Evolutionary conservation across 2,797 vertebrate genomes (phyloP), one percentile per base, ranked within the genome.

Genomic region (Anabacerthia variegaticeps): DNA sequence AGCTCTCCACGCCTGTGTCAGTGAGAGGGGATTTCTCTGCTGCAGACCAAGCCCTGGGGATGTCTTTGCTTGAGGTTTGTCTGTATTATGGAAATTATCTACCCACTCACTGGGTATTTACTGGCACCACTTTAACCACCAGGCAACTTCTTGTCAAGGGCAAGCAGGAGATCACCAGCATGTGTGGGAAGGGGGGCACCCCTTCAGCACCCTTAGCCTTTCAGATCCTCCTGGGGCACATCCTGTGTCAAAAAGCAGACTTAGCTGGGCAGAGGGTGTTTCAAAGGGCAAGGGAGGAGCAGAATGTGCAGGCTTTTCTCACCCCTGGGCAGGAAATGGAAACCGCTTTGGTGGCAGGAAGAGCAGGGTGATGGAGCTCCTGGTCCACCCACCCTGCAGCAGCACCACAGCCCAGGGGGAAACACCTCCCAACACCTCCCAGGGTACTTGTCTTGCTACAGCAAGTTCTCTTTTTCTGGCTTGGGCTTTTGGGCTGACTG

Each of bases 241-340:
- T 26, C 49, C 3, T 6, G 20, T 28, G 81, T 83, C 87, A 46
- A 22, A 85, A 49, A 73, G 28, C 74, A 73, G 72, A 61, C 59
- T 36, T 12, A n/a, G 26, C 19, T 18, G 43, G 58, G 55, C 41
- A 49, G 52, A 20, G 26, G 44, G 52, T 10, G 52, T 7, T 61
- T 55, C 56, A 62, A 78, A 94, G 79, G 77, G 62, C 24, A 32
- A 22, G 63, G 82, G 62, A 67, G 62, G 71, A 63, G 77, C 86
- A 76, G 84, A 21, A 12, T 0, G 7, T 7, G 66, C 54, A n/a
- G 32, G 73, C 20, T 62, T 49, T 32, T 68, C 74, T 85, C 73
- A 77, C 61, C 69, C 4, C 66, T 8, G 85, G 30, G 84, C 93
- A 93, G 91, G 86, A 93, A 93, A 89, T 85, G 88, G 77, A 93